Evolutionary conservation across 2,797 vertebrate species (phyloP), one percentile per base, ranked within the genome.

Genomic region (Coregonus sp.): DNA sequence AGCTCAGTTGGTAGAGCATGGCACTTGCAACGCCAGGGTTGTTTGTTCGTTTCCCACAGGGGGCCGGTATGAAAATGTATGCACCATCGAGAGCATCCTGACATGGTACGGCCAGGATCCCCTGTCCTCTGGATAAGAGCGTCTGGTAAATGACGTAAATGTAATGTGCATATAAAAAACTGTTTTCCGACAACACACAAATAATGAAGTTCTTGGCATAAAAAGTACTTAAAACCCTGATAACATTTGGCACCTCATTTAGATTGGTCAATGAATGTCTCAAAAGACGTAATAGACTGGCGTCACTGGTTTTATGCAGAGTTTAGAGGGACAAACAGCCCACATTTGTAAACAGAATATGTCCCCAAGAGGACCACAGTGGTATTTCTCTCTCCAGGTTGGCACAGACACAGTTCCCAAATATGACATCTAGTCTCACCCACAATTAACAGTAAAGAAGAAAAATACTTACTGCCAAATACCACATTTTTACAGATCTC

Each of bases 321-420:
- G 50, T 77, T 86, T 70, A 0, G 70, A 65, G 56, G 33, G 6
- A 66, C 72, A 78, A 75, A 56, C 63, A 54, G 11, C 6, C 51
- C 25, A 65, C 67, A 68, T 81, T 3, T 40, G 73, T 20, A 78
- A 82, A 82, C 52, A 20, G 16, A 78, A 33, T 7, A 79, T 72
- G 63, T 79, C 52, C 33, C 40, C 25, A 72, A 76, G 72, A 67
- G 50, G 29, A 73, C 63, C 75, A 52, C 69, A 80, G 16, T 3
- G n/a, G 15, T 61, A 47, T 74, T 74, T 18, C 4, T 76, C 31
- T 74, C 81, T 6, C 67, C 75, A 78, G 20, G 51, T 69, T 83
- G 78, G 80, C 75, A 69, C 14, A 31, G n/a, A 77, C 35, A 77
- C 7, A 50, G 2, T 52, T 80, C 40, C 73, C 70, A 63, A 72